phyloP scores from a whole-genome alignment of 1,140 invertebrate species.

The Formica exsecta region DNA sequence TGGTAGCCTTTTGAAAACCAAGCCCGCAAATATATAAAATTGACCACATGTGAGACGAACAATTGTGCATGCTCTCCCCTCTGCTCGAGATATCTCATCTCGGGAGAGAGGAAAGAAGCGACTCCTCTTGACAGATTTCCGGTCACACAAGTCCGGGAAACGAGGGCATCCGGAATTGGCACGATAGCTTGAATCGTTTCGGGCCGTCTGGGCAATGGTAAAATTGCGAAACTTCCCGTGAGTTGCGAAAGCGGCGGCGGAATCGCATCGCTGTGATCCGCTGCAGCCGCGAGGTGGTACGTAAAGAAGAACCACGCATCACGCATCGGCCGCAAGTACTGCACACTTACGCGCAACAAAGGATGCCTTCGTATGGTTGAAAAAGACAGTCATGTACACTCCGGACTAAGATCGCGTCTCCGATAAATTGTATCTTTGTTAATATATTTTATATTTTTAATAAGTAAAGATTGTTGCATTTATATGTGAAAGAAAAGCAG shows the following conservation, averaged over 20 bases:
- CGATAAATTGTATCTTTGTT: neutral
- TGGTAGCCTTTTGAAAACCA: neutral
- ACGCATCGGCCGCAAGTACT: conserved; percentile 46
- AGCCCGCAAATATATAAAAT: conserved; percentile 6
- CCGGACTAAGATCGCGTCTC: neutral
- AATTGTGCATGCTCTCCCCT: conserved; percentile 31
- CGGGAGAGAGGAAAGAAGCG: neutral
- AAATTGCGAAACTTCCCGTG: conserved; percentile 68
- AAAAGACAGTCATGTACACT: conserved; percentile 40
- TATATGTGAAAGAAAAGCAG: neutral
- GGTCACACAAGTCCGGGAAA: conserved; percentile 55
- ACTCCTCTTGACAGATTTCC: conserved; percentile 44
- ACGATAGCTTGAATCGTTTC: conserved; percentile 45
- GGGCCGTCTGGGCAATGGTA: conserved; percentile 29
- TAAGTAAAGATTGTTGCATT: neutral
- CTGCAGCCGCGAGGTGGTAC: neutral
- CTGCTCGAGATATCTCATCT: conserved; percentile 43
- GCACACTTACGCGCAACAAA: conserved; percentile 44
- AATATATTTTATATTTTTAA: neutral
- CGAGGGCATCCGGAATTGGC: conserved; percentile 59
- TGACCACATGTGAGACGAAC: neutral
- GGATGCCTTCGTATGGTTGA: conserved; percentile 5
- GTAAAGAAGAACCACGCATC: conserved; percentile 29
- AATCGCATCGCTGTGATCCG: conserved; percentile 42
- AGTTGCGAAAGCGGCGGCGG: conserved; percentile 51